Evolutionary conservation across 2,797 vertebrate species (phyloP).

Genomic region (Gymnothorax javanicus): DNA sequence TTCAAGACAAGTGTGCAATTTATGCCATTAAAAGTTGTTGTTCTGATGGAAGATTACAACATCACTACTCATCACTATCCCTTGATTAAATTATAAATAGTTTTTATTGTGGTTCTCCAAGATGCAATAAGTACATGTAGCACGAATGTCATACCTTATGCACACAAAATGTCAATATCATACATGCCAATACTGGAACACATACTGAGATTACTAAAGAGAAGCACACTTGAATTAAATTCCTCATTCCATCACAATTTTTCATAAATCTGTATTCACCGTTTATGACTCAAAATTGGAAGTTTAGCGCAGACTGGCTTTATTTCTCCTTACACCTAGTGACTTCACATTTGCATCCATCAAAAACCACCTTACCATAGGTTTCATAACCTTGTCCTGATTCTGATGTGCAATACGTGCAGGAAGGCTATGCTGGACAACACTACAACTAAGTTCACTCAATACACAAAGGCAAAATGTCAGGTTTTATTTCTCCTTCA

Average conservation of each 20-base stretch:
- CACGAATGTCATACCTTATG: conserved; percentile 26
- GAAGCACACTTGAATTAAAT: conserved; percentile 43
- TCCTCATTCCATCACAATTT: conserved; percentile 39
- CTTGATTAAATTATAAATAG: neutral
- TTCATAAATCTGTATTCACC: conserved; percentile 59
- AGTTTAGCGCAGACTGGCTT: conserved; percentile 60
- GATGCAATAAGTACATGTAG: neutral
- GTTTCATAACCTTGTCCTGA: neutral
- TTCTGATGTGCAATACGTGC: neutral
- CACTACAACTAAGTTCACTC: neutral
- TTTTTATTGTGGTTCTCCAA: neutral
- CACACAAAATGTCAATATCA: conserved; percentile 40
- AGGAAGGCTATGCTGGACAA: neutral
- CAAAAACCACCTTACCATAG: neutral
- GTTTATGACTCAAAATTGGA: conserved; percentile 59
- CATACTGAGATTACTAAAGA: conserved; percentile 38
- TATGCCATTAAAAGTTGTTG: neutral
- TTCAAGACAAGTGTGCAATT: neutral
- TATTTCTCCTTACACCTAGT: conserved; percentile 54
- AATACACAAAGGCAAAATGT: neutral
- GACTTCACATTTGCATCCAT: neutral
- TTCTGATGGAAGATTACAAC: neutral
- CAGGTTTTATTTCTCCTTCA: neutral
- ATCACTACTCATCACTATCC: neutral
- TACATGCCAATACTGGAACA: conserved; percentile 24